Conservation (phyloP, 2,113 vertebrate species). For the Chloroceryle aenea region DNA sequence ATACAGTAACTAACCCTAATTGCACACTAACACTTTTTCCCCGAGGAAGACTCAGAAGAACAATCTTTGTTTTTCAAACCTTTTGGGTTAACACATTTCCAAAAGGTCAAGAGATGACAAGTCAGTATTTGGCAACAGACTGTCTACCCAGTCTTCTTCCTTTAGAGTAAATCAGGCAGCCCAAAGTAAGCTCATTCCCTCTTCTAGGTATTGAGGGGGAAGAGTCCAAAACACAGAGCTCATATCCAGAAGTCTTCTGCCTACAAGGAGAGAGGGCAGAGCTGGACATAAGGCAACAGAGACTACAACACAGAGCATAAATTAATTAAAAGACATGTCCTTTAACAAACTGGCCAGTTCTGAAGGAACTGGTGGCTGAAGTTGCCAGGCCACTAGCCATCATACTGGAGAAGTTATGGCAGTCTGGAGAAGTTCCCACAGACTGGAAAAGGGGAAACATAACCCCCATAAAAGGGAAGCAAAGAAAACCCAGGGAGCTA, state of each 20-base stretch:
- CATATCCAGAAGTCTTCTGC: background rate
- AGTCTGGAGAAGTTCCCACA: too few species aligned
- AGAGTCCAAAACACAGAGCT: background rate
- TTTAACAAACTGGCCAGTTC: too few species aligned
- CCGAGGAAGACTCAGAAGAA: background rate
- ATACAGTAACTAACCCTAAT: background rate
- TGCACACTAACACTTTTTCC: background rate
- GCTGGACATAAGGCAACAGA: background rate
- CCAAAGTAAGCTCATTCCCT: background rate
- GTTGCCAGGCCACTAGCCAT: too few species aligned
- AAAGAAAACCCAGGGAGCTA: too few species aligned
- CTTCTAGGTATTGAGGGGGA: background rate
- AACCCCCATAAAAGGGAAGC: too few species aligned
- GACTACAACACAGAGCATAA: too few species aligned
- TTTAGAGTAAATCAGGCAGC: background rate
- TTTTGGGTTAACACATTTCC: background rate
- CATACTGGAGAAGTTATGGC: too few species aligned
- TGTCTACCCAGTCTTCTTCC: background rate
- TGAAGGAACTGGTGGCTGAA: too few species aligned
- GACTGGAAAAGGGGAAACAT: too few species aligned
- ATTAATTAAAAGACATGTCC: too few species aligned
- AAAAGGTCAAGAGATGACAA: background rate
- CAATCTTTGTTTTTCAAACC: background rate
- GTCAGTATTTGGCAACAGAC: background rate
- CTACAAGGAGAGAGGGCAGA: background rate